phyloP scores from a whole-genome alignment of 1,140 invertebrate genomes.

The Xylocopa sonorina region DNA sequence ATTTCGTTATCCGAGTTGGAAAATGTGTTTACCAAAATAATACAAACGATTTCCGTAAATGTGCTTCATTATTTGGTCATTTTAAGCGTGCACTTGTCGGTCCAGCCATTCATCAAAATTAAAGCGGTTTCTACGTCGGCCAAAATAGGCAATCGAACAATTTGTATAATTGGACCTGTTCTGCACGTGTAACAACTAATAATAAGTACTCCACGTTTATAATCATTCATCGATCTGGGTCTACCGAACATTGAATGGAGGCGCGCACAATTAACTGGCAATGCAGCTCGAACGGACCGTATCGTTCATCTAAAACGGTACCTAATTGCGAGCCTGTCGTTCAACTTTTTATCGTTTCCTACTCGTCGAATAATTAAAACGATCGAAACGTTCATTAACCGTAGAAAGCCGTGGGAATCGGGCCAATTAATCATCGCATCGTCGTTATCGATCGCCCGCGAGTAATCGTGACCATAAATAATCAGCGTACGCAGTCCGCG shows the following conservation, averaged over 20 bases:
- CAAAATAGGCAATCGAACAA: no score
- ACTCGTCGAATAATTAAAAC: not conserved
- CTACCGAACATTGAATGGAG: not conserved
- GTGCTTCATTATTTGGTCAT: no score
- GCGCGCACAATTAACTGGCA: not conserved
- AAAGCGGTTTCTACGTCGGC: no score
- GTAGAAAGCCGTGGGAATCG: not conserved
- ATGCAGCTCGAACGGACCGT: not conserved
- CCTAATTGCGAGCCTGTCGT: not conserved
- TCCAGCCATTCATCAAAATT: no score
- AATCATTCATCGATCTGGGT: not conserved
- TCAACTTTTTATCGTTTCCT: not conserved
- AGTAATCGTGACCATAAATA: conserved; percentile 40
- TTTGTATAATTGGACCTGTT: no score
- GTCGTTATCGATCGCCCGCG: conserved; percentile 12
- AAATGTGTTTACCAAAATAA: no score
- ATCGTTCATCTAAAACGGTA: not conserved
- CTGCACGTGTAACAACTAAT: no score
- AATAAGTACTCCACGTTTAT: no score
- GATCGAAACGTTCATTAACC: not conserved
- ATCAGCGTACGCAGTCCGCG: conserved; percentile 1
- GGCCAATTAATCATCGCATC: not conserved
- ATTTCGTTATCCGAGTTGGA: no score
- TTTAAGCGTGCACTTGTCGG: no score
- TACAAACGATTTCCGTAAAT: no score